Base-by-base conservation (phyloP, 2,113 vertebrate species). In the Boulengerochromis microlepis region DNA sequence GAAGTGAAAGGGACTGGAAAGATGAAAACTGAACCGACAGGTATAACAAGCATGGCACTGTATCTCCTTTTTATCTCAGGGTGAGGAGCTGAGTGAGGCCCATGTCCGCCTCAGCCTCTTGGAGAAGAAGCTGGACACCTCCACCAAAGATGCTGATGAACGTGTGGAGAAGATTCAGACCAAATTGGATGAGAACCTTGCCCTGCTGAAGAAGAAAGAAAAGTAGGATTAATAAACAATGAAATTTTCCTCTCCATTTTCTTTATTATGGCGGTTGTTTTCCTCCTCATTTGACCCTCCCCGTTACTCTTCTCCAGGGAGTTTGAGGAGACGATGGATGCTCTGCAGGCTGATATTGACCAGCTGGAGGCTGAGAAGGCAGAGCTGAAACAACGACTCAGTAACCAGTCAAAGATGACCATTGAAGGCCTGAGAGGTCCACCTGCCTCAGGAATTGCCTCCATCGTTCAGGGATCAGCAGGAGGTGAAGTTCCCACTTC, bases 301-400 rank as follows among this genome's bases (percentile, higher is more conserved):
- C n/a, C 10, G 4, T 53, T 81, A 11, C 24, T 78, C 45, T 1
- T 40, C 66, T 7, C 29, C 91, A 99, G 99, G 95, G 98, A 99
- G 82, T 99, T 99, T 78, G 99, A 99, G 91, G 99, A 99, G 95
- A 99, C 99, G 1, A 99, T 99, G 99, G 99, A 99, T 0, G 98
- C 99, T 11, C 97, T 99, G 1, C 99, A 99, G 95, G 99, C 98
- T 0, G 99, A 99, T 86, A 99, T 99, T 0, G 98, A 99, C 95
- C 99, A 99, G 95, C 96, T 99, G 92, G 99, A 99, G 90, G 96
- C 98, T 0, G 99, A 99, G 95, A 99, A 99, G 89, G 93, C 96
- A 7, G 99, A 99, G 92, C 95, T 99, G 57, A 99, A 99, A 94
- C 98, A 98, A 90, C 96, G 99, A 8, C 90, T 99, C 53, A 98